Conservation (phyloP, 2,113 vertebrate species). For the Hippoglossus stenolepis region DNA sequence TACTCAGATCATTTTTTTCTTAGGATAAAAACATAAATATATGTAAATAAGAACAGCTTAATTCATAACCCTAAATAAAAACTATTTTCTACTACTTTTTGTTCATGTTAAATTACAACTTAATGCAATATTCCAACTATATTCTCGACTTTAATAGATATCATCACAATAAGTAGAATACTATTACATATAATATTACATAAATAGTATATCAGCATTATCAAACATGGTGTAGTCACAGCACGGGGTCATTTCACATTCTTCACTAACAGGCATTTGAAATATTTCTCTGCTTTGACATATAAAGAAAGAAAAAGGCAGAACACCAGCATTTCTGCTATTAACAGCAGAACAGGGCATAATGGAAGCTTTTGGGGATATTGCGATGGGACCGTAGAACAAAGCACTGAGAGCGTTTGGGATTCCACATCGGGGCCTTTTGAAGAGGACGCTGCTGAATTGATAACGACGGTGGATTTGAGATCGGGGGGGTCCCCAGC, state of each 20-base stretch:
- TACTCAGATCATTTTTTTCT: too few species aligned
- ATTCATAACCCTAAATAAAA: too few species aligned
- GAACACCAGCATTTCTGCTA: conserved; percentile 25
- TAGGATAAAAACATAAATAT: too few species aligned
- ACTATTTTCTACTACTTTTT: too few species aligned
- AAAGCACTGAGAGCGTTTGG: conserved; percentile 46
- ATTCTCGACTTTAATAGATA: too few species aligned
- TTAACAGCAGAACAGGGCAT: conserved; percentile 14
- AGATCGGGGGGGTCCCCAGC: conserved; percentile 28
- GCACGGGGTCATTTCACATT: conserved; percentile 2
- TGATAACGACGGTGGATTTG: conserved; percentile 53
- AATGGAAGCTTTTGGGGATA: conserved; percentile 32
- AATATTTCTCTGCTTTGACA: conserved; percentile 4
- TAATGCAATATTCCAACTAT: too few species aligned
- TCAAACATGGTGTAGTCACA: background rate
- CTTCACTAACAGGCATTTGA: background rate
- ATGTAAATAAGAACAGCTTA: too few species aligned
- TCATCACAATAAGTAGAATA: too few species aligned
- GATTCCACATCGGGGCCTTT: conserved; percentile 41
- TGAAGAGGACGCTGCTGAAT: conserved; percentile 45
- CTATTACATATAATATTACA: too few species aligned
- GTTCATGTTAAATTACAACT: too few species aligned
- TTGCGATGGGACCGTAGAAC: conserved; percentile 29
- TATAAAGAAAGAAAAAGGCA: conserved; percentile 9
- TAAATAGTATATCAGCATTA: too few species aligned